Evolutionary conservation across 30 jellyfish, hydroid and myxozoan species (phyloP), one percentile per base, ranked within the genome.

Genomic region (Mastigias papua): DNA sequence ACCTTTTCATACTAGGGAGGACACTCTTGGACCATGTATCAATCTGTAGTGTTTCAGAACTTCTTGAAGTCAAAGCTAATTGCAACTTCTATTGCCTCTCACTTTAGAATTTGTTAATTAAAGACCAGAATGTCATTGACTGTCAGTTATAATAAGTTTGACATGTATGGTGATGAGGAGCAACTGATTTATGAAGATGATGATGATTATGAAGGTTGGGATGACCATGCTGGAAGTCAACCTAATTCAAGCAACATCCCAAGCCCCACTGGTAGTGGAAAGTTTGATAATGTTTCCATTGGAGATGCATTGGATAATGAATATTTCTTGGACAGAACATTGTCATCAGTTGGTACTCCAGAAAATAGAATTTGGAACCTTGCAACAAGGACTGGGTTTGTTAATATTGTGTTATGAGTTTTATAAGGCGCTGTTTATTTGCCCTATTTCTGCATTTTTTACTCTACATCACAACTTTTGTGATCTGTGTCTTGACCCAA

Each of bases 141-240:
- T 35, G 62, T 92, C 61, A 80, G 86, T 66, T 92, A 86, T 50
- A 92, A 86, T n/a, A 92, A 80, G 37, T 78, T 67, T 34, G 84
- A 75, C 61, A 73, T 42, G 91, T 85, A 70, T 86, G 27, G 95
- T 57, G 97, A 94, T 73, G 97, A 94, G 80, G 97, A 94, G 82
- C 86, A 87, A 49, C 64, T 94, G 89, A 89, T 94, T 50, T 81
- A 81, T 58, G 98, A 93, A 35, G 97, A 94, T 65, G 98, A 93
- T 75, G 98, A 93, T 79, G 97, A 89, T 80, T 72, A 42, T 30
- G 98, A 89, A 28, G 83, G 48, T 9, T 90, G 89, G 83, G 95
- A 87, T n/a, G 89, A 60, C 22, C 87, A 48, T 21, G 30, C 2
- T 27, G 82, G 60, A 15, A 29, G 6, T 31, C 6, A 4, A 29